Percentiles rank a stretch among this genome's conserved stretches.
Conservation (phyloP, 2,113 vertebrate genomes). For the Orthonyx spaldingii region DNA sequence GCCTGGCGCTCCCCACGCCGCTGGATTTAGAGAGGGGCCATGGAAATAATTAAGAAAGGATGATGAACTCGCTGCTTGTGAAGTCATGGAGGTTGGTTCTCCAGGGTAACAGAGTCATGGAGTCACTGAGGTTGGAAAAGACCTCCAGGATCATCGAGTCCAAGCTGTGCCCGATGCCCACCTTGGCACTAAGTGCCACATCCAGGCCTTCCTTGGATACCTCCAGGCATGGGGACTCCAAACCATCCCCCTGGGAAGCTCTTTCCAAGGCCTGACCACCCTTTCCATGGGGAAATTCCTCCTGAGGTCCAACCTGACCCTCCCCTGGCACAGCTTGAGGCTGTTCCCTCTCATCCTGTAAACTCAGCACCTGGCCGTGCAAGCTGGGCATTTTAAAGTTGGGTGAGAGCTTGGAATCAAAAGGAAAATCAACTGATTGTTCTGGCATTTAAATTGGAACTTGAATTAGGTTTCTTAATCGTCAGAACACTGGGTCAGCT, state of each 20-base stretch:
- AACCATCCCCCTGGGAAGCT: not conserved
- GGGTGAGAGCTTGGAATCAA: not conserved
- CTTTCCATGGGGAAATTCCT: not conserved
- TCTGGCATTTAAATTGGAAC: not conserved
- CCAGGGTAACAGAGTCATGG: not conserved
- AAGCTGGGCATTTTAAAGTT: not conserved
- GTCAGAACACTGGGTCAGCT: not conserved
- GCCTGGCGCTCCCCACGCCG: not conserved
- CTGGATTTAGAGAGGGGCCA: not conserved
- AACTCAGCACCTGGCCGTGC: not conserved
- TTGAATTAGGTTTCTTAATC: not conserved
- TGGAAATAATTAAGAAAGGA: not conserved
- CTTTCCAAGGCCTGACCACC: accelerated
- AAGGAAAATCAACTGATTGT: not conserved
- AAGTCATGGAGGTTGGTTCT: accelerated
- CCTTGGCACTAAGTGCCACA: not conserved
- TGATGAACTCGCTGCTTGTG: not conserved
- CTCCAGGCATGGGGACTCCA: not conserved
- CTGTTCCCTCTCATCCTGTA: accelerated
- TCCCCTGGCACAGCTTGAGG: not conserved
- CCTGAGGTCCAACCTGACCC: accelerated
- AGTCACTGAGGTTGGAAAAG: not conserved
- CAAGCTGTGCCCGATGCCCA: accelerated
- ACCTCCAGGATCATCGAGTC: accelerated
- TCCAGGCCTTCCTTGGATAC: not conserved